Evolutionary conservation across 2,113 vertebrate genomes (phyloP).

Genomic region (Tetrax tetrax): DNA sequence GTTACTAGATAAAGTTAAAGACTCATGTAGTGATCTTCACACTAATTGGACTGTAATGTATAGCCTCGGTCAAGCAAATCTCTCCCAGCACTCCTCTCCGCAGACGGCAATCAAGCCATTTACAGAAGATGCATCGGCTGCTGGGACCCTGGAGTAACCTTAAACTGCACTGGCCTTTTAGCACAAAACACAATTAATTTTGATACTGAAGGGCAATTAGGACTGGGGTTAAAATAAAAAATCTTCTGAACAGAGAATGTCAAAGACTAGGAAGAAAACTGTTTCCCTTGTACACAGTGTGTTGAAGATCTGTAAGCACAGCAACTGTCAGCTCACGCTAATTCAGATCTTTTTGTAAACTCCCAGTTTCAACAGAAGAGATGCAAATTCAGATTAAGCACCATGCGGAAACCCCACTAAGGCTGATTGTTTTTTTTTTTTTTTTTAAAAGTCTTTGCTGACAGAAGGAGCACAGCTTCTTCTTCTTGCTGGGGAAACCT

Average conservation of each 20-base stretch:
- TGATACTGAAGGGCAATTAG: constrained; percentile 86
- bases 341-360: constrained; percentile 45
- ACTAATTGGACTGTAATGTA: constrained; percentile 88
- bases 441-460: constrained; percentile 25
- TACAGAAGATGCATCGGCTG: constrained; percentile 83
- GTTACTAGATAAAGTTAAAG: constrained; percentile 82
- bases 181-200: constrained; percentile 85
- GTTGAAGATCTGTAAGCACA: constrained; percentile 24
- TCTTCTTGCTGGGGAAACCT: constrained; percentile 26
- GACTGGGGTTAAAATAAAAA: constrained; percentile 79
- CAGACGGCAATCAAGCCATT: constrained; percentile 82
- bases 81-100: constrained; percentile 78
- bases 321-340: constrained; percentile 22
- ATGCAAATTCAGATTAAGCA: constrained; percentile 48
- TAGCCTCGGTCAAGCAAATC: constrained; percentile 82
- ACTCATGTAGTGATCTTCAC: constrained; percentile 79
- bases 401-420: background rate
- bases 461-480: constrained; percentile 25
- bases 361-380: background rate
- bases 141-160: constrained; percentile 80
- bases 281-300: constrained; percentile 30
- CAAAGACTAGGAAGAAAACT: constrained; percentile 68
- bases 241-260: constrained; percentile 73
- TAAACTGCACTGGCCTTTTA: constrained; percentile 83
- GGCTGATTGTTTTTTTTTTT: background rate